Base-by-base conservation (phyloP, 2,797 vertebrate genomes). In the Sylvilagus floridanus region DNA sequence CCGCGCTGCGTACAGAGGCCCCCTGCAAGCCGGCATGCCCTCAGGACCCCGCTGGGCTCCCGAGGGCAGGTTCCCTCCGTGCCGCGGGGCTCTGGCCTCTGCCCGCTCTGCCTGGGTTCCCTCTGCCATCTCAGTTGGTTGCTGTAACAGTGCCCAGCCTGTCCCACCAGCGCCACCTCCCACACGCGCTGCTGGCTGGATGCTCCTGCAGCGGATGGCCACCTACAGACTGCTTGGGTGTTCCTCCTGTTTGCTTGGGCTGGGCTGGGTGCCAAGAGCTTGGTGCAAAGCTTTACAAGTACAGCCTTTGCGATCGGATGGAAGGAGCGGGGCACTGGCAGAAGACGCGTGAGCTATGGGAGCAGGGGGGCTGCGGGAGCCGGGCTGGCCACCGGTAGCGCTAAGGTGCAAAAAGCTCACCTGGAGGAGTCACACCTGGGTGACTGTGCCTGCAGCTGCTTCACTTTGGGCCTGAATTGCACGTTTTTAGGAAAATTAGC, bases 241-340 rank as follows among this genome's bases (percentile, higher is more conserved):
- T 42, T 71, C 81, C 66, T 94, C 84, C 63, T 50, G 54, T 88
- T 21, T 78, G 54, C 75, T 75, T 88, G 50, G 73, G n/a, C 82
- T 54, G 77, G 89, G 75, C 92, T 76, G 57, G 77, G 63, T 54
- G 68, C 90, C 73, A 66, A 68, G 62, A 73, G 9, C 63, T 81
- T 32, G 30, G 28, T 84, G 96, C 32, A 81, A 26, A 66, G 72
- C 66, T 57, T 79, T 50, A 47, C 71, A 28, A 52, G 1, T 30
- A 82, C 68, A 84, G 91, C 57, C 73, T 82, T 47, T 65, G 86
- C 69, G 86, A 60, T 75, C 66, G 47, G 6, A 28, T 28, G 7
- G 17, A 24, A 85, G 73, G 57, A 57, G 32, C 1, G 42, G 42
- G 37, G 62, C 65, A 32, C 22, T 12, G 11, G 30, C 78, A 35